A percentile compares a stretch with the other conserved stretches of the same genome.
Evolutionary conservation across 2,797 vertebrate genomes (phyloP).

Genomic region (Okamejei kenojei): DNA sequence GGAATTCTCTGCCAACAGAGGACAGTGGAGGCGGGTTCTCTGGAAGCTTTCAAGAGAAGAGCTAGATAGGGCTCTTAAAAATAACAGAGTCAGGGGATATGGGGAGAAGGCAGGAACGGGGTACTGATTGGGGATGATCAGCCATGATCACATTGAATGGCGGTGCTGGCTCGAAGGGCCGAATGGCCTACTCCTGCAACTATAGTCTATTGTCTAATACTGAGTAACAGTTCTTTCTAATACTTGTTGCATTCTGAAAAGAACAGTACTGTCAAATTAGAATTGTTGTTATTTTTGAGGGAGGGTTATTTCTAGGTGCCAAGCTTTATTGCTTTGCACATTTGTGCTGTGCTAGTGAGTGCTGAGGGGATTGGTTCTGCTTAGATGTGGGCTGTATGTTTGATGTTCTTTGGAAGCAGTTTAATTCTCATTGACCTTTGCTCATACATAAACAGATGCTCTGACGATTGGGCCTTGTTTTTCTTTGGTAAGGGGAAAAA

Average conservation of each 20-base stretch:
- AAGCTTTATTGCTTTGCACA: background rate
- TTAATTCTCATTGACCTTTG: background rate
- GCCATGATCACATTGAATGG: too few species aligned
- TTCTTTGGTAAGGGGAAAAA: background rate
- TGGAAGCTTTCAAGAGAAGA: too few species aligned
- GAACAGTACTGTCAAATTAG: background rate
- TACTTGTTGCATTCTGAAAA: background rate
- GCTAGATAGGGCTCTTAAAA: too few species aligned
- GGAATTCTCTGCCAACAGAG: too few species aligned
- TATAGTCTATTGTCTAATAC: too few species aligned
- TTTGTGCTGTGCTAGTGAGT: background rate
- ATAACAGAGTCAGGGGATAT: too few species aligned
- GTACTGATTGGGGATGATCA: too few species aligned
- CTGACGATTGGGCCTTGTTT: background rate
- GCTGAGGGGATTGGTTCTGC: background rate
- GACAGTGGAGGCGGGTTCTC: too few species aligned
- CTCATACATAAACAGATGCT: background rate
- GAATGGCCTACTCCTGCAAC: too few species aligned
- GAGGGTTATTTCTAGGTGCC: background rate
- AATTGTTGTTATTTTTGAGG: background rate
- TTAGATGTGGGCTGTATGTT: background rate
- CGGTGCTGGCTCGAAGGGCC: too few species aligned
- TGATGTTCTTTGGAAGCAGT: background rate
- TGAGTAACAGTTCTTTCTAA: background rate
- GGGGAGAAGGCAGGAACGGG: too few species aligned